phyloP scores from a whole-genome alignment of 2,113 vertebrate species.

The Phasianus colchicus region DNA sequence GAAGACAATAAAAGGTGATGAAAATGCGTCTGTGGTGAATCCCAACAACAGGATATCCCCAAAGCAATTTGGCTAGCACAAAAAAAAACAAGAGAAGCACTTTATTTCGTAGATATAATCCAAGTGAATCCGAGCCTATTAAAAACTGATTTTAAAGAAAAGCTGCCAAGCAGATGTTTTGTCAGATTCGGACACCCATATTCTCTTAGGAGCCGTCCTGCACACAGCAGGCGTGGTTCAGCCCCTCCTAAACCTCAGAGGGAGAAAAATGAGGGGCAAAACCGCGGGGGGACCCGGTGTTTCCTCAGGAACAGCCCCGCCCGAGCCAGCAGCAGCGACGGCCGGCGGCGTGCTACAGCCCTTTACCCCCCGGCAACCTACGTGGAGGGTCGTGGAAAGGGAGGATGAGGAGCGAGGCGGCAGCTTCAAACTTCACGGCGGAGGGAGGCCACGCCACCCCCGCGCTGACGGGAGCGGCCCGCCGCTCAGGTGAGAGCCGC shows the following conservation, averaged over 20 bases:
- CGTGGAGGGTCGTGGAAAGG: no score
- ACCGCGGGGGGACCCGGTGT: rapidly evolving
- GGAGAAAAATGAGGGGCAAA: neutral
- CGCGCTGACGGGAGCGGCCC: rapidly evolving
- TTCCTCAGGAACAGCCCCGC: neutral
- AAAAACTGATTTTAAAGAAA: neutral
- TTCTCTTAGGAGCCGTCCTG: neutral
- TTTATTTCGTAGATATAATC: conserved; percentile 17
- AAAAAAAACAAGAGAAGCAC: neutral
- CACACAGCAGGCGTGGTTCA: neutral
- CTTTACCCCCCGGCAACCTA: neutral
- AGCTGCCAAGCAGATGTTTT: neutral
- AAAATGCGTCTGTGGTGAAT: conserved; percentile 39
- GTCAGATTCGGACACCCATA: neutral
- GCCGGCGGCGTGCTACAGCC: rapidly evolving
- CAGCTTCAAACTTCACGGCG: neutral
- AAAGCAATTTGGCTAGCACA: conserved; percentile 8
- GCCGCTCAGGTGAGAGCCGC: rapidly evolving
- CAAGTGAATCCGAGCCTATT: neutral
- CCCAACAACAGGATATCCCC: neutral
- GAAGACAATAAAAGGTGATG: conserved; percentile 13
- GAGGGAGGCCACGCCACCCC: rapidly evolving
- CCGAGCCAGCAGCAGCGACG: neutral
- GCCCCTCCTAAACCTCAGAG: rapidly evolving
- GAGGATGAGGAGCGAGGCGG: neutral